These are phyloP conservation scores for Podiceps cristatus DNA, from an alignment of 2,113 vertebrate genomes.

Conservation along the genomic window DNA sequence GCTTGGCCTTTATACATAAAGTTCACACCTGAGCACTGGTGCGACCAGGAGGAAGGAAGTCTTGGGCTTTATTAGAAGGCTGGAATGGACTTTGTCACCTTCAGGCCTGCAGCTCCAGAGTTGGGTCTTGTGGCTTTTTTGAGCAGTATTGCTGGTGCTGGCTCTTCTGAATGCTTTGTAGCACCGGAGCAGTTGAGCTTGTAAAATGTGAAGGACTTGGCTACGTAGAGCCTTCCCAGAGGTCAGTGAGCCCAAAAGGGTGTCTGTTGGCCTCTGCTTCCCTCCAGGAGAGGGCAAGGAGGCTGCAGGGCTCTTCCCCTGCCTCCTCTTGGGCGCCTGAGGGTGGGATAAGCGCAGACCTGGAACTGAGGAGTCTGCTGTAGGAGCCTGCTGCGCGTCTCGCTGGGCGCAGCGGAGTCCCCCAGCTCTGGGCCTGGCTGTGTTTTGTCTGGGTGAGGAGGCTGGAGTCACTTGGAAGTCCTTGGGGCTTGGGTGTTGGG, in stretches of 20 bases:
- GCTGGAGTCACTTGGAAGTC: background rate
- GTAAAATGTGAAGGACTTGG: background rate
- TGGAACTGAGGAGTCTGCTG: background rate
- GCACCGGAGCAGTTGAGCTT: background rate
- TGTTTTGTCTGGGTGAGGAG: too few relatives aligned
- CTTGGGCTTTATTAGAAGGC: background rate
- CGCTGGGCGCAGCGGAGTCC: accelerated
- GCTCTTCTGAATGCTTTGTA: background rate
- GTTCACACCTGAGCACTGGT: accelerated
- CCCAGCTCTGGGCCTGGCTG: background rate
- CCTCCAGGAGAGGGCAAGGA: background rate
- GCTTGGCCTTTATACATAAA: background rate
- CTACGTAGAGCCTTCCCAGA: background rate
- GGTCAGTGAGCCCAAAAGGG: background rate
- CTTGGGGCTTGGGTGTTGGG: background rate
- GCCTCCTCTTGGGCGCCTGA: too few relatives aligned
- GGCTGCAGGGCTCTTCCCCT: background rate
- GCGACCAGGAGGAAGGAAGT: background rate
- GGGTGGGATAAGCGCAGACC: background rate
- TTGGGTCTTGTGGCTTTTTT: background rate
- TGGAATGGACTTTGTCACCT: background rate
- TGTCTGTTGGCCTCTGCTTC: background rate
- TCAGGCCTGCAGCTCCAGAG: background rate
- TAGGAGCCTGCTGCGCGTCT: background rate
- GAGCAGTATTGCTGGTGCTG: background rate